phyloP scores from a whole-genome alignment of 2,888 invertebrate genomes.

The Strigamia maritima region DNA sequence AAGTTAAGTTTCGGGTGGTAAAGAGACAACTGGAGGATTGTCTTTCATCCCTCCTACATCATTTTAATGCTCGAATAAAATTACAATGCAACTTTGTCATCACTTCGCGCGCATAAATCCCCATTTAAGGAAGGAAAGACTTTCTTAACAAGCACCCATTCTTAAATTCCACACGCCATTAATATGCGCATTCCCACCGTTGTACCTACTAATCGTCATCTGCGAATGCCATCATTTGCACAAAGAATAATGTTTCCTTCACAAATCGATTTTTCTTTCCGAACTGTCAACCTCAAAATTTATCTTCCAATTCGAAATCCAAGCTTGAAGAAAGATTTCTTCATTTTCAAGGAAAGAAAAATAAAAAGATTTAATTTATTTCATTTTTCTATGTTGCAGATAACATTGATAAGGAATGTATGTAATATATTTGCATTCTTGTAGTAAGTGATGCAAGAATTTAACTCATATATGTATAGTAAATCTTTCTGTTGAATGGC shows the following conservation, averaged over 20 bases:
- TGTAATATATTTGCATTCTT: background rate
- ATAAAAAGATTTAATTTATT: background rate
- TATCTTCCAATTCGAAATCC: background rate
- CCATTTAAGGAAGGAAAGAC: conserved; percentile 10
- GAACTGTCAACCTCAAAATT: conserved; percentile 1
- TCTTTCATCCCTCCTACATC: conserved; percentile 23
- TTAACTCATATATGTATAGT: no score
- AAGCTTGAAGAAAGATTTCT: no score
- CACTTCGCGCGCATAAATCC: conserved; percentile 3
- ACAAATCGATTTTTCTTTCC: background rate
- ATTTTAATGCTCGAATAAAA: conserved; percentile 23
- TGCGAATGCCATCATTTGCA: conserved; percentile 15
- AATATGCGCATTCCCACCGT: conserved; percentile 2
- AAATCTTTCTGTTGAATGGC: no score
- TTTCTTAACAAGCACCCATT: conserved; percentile 23
- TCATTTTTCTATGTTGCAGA: background rate
- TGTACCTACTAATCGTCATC: conserved; percentile 8
- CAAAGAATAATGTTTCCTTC: background rate
- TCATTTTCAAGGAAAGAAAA: background rate
- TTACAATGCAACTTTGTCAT: conserved; percentile 23
- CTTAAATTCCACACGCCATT: conserved; percentile 17
- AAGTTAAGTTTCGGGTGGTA: background rate
- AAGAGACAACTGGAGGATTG: background rate
- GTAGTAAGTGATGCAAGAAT: no score
- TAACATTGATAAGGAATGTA: background rate